These are phyloP conservation scores for Amblyjoppa proteus DNA, from an alignment of 2,888 invertebrate species.

Conservation along the genomic window DNA sequence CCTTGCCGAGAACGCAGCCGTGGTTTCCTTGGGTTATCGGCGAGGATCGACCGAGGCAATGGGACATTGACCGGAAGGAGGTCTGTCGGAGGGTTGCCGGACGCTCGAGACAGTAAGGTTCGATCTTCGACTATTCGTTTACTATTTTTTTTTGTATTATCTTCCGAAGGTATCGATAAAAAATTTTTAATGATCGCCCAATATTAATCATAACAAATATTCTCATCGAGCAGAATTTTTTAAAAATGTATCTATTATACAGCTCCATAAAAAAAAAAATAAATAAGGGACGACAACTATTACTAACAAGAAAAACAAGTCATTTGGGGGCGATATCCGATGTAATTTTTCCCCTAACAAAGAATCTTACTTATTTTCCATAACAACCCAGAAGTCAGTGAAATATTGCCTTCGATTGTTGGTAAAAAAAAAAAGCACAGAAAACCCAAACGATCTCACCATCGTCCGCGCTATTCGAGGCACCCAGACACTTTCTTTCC, in stretches of 20 bases:
- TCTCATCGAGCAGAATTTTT: no score
- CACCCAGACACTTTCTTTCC: conserved; percentile 1
- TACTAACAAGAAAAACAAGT: no score
- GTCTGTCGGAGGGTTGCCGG: neutral
- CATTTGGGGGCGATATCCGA: no score
- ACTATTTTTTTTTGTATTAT: neutral
- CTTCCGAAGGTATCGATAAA: neutral
- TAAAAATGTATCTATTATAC: no score
- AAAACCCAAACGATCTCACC: neutral
- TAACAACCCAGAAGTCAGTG: no score
- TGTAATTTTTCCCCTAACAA: no score
- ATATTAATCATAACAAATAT: neutral
- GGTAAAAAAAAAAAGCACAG: neutral
- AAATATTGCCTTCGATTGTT: neutral
- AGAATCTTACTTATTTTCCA: no score
- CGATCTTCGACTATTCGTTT: neutral
- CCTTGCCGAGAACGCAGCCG: conserved; percentile 1
- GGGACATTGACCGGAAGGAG: conserved; percentile 38
- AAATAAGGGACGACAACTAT: no score
- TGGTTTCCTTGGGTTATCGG: neutral
- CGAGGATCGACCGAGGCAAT: neutral
- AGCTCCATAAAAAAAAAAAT: no score
- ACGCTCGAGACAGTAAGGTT: neutral
- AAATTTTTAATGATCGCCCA: neutral
- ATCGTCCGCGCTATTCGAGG: neutral